A percentile compares a stretch with the other conserved stretches of the same genome.
Evolutionary conservation across 2,113 vertebrate genomes (phyloP).

Genomic region (Neodontobutis hainanensis): DNA sequence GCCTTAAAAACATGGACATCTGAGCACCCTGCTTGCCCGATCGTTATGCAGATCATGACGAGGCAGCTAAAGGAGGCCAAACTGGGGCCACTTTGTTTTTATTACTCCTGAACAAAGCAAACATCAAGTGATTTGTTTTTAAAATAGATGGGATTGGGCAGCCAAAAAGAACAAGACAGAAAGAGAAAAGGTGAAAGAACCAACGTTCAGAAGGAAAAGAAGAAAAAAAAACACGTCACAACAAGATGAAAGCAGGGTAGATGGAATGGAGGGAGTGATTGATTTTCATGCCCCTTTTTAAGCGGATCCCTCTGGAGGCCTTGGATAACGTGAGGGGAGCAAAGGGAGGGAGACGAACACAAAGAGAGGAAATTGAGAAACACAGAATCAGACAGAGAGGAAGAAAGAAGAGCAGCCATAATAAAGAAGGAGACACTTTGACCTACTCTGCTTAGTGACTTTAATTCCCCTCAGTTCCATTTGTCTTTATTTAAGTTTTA

Average conservation of each 20-base stretch:
- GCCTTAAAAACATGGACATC: slow-evolving; percentile 54
- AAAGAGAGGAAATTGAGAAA: slow-evolving; percentile 49
- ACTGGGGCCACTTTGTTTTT: slow-evolving; percentile 56
- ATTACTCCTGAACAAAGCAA: slow-evolving; percentile 46
- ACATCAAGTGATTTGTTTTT: slow-evolving; percentile 63
- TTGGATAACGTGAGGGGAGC: slow-evolving; percentile 46
- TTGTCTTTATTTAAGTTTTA: slow-evolving; percentile 22
- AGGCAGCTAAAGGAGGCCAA: slow-evolving; percentile 28
- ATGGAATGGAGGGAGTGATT: slow-evolving; percentile 65
- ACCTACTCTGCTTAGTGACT: slow-evolving; percentile 60
- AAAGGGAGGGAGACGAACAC: slow-evolving; percentile 21
- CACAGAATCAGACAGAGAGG: slow-evolving; percentile 34
- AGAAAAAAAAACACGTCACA: slow-evolving; percentile 42
- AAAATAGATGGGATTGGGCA: slow-evolving; percentile 54
- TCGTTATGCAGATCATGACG: slow-evolving; percentile 66
- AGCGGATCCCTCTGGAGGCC: slow-evolving; percentile 69
- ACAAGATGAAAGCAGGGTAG: slow-evolving; percentile 64
- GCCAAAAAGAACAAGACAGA: slow-evolving; percentile 51
- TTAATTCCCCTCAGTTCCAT: not conserved
- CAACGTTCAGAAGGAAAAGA: not conserved
- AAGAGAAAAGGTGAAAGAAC: slow-evolving; percentile 48
- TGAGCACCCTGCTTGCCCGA: slow-evolving; percentile 26
- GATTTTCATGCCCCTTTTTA: slow-evolving; percentile 75
- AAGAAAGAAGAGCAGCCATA: slow-evolving; percentile 38
- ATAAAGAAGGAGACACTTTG: slow-evolving; percentile 50